Evolutionary conservation across 1,140 invertebrate species (phyloP).

Genomic region (Anastrepha ludens): DNA sequence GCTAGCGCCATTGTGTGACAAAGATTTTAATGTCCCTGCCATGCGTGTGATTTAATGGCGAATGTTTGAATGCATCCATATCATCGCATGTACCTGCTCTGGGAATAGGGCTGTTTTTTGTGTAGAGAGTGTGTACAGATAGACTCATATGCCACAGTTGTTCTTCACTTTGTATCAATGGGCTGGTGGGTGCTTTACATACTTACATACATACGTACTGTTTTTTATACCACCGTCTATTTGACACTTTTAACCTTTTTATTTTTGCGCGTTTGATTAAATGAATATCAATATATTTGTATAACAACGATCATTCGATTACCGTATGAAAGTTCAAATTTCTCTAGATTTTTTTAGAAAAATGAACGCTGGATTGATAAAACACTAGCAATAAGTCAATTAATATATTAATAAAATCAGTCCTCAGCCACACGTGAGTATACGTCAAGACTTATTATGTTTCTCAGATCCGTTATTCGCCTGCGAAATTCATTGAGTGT

Average conservation of each 20-base stretch:
- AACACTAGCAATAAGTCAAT: too few species aligned
- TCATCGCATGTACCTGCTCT: neutral
- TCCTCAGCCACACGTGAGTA: neutral
- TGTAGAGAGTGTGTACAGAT: neutral
- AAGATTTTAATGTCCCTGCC: constrained; percentile 24
- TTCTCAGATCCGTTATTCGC: neutral
- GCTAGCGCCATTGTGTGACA: neutral
- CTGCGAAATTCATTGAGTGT: neutral
- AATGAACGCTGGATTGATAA: too few species aligned
- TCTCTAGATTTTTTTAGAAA: neutral
- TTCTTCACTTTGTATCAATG: neutral
- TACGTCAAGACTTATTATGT: neutral
- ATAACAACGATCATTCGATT: neutral
- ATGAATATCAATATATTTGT: neutral
- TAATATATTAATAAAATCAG: neutral
- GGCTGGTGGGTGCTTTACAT: neutral
- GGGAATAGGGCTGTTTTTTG: constrained; percentile 8
- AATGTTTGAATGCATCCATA: neutral
- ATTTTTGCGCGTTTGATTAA: too few species aligned
- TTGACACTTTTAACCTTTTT: too few species aligned
- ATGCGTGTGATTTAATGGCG: constrained; percentile 37
- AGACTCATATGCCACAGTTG: neutral
- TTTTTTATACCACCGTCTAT: too few species aligned
- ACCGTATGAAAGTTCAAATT: neutral
- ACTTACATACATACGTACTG: too few species aligned